Evolutionary conservation across 2,113 vertebrate genomes (phyloP).

Genomic region (Toxotes jaculatrix): DNA sequence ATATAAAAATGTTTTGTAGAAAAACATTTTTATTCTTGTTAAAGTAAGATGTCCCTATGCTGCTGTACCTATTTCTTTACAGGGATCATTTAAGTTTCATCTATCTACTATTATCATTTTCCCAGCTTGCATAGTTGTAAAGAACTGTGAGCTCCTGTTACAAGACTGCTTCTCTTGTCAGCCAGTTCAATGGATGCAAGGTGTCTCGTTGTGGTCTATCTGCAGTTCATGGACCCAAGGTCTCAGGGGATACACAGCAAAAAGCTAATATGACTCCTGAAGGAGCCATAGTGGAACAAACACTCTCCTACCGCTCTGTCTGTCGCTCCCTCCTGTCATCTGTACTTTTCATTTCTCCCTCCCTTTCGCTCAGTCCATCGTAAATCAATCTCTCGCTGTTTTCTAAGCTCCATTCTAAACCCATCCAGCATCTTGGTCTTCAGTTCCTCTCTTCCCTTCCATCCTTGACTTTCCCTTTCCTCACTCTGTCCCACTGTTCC

Average conservation of each 20-base stretch:
- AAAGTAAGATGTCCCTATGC: not conserved
- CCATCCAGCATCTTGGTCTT: conserved; percentile 24
- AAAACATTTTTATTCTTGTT: no score
- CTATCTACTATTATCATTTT: conserved; percentile 12
- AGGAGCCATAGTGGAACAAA: conserved; percentile 20
- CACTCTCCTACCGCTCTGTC: conserved; percentile 10
- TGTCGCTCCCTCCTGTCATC: conserved; percentile 3
- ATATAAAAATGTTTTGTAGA: not conserved
- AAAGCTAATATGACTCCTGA: conserved; percentile 48
- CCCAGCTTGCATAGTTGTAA: conserved; percentile 21
- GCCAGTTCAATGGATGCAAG: conserved; percentile 29
- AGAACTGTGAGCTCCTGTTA: conserved; percentile 23
- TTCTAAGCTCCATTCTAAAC: conserved; percentile 36
- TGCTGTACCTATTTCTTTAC: not conserved
- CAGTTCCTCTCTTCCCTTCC: not conserved
- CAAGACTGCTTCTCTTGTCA: conserved; percentile 22
- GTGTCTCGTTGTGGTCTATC: conserved; percentile 11
- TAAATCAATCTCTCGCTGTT: conserved; percentile 44
- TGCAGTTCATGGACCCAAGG: conserved; percentile 33
- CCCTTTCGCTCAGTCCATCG: conserved; percentile 2
- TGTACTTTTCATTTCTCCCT: conserved; percentile 29
- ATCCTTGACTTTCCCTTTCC: conserved; percentile 30
- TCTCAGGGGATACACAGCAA: conserved; percentile 29
- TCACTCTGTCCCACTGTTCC: conserved; percentile 39
- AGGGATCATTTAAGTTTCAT: not conserved